Evolutionary conservation across 2,797 vertebrate genomes (phyloP).

Genomic region (Limosa lapponica): DNA sequence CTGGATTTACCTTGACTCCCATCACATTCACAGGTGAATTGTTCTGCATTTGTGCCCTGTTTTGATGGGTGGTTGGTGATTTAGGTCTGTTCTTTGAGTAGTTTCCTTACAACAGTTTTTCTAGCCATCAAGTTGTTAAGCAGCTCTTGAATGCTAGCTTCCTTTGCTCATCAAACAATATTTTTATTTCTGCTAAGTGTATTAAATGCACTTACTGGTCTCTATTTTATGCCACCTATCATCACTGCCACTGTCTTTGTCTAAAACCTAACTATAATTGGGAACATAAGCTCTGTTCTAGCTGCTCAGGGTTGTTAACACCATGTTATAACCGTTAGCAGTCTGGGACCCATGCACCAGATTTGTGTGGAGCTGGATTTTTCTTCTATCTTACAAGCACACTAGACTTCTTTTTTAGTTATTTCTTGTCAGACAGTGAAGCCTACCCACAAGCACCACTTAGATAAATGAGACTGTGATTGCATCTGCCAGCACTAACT

Average conservation of each 20-base stretch:
- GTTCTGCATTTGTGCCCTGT: neutral
- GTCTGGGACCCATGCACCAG: neutral
- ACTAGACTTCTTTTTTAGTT: neutral
- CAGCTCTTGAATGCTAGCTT: neutral
- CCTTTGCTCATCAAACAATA: neutral
- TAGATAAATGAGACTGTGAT: neutral
- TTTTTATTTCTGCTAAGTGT: neutral
- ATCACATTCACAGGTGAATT: neutral
- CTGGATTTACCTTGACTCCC: neutral
- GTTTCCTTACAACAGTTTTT: neutral
- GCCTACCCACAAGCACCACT: neutral
- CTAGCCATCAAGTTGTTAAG: neutral
- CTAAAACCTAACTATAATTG: neutral
- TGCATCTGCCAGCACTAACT: neutral
- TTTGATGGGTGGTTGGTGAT: neutral
- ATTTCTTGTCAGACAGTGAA: neutral
- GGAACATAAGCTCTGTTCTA: neutral
- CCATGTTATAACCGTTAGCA: rapidly evolving
- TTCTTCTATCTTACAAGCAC: neutral
- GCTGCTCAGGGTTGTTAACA: neutral
- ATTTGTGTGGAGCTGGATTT: neutral
- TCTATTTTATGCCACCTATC: neutral
- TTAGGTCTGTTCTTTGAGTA: neutral
- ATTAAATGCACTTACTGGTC: neutral
- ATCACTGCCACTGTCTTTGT: neutral